phyloP scores from a whole-genome alignment of 2,113 vertebrate genomes.

The Colistium nudipinnis region DNA sequence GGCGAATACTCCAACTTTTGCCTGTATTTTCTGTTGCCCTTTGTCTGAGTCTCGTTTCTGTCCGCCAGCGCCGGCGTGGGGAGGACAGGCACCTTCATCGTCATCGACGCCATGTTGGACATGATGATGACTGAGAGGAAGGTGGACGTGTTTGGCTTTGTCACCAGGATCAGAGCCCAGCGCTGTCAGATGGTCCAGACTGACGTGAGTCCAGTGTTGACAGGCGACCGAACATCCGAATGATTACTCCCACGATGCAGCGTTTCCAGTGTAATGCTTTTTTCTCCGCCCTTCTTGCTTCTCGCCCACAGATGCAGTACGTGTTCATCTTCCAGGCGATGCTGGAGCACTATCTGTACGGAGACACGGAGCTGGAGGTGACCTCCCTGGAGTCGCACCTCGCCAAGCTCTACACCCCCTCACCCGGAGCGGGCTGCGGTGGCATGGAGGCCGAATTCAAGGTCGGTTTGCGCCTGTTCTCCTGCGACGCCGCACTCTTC shows the following conservation, averaged over 20 bases:
- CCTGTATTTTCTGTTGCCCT: neutral
- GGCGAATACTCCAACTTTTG: neutral
- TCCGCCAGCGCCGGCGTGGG: conserved; percentile 91
- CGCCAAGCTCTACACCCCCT: conserved; percentile 94
- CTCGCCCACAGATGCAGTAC: conserved; percentile 92
- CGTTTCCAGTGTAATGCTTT: neutral
- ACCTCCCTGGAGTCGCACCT: conserved; percentile 96
- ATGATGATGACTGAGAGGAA: conserved; percentile 96
- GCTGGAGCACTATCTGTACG: conserved; percentile 96
- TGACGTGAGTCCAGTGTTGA: conserved; percentile 84
- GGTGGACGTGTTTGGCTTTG: conserved; percentile 96
- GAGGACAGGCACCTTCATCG: conserved; percentile 95
- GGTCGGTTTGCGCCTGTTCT: conserved; percentile 74
- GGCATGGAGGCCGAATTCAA: conserved; percentile 98
- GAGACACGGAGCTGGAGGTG: conserved; percentile 98
- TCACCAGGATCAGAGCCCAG: conserved; percentile 95
- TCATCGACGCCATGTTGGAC: conserved; percentile 99
- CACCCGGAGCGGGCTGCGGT: conserved; percentile 90
- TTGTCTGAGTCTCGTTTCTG: neutral
- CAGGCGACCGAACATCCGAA: neutral
- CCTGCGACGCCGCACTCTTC: neutral
- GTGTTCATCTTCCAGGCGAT: conserved; percentile 99
- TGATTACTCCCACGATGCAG: neutral
- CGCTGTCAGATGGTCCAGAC: conserved; percentile 99
- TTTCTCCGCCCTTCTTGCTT: conserved; percentile 3